phyloP scores from a whole-genome alignment of 1,140 invertebrate genomes.

The Zaprionus nigranus region DNA sequence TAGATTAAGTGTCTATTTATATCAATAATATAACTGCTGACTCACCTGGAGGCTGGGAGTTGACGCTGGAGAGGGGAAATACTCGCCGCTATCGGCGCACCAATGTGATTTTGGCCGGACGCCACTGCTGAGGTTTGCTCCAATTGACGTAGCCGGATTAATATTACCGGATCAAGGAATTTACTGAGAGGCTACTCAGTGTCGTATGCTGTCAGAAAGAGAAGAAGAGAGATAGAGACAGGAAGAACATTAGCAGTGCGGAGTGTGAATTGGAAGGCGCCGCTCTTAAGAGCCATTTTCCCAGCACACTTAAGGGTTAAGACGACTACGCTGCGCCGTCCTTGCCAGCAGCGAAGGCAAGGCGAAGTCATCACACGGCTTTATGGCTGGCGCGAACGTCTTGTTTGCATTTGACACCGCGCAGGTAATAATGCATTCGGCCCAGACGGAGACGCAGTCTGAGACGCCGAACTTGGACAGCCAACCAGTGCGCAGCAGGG shows the following conservation, averaged over 20 bases:
- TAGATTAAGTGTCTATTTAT: not conserved
- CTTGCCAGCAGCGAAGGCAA: constrained; percentile 30
- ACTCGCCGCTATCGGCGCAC: constrained; percentile 84
- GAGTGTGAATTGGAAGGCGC: constrained; percentile 25
- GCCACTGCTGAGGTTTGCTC: constrained; percentile 82
- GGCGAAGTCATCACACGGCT: constrained; percentile 50
- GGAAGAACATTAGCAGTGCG: not conserved
- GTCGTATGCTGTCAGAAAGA: constrained; percentile 17
- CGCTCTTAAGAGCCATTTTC: constrained; percentile 31
- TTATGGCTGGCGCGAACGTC: constrained; percentile 77
- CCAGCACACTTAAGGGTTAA: constrained; percentile 49
- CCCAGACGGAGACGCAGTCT: constrained; percentile 16
- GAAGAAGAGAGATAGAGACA: not conserved
- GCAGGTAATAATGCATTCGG: constrained; percentile 73
- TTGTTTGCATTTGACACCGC: constrained; percentile 79
- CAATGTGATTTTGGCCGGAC: constrained; percentile 83
- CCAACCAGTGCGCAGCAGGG: constrained; percentile 38
- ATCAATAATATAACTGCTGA: not conserved
- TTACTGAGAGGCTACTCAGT: not conserved
- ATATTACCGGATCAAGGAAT: constrained; percentile 15
- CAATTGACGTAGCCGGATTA: constrained; percentile 6
- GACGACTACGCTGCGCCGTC: constrained; percentile 17
- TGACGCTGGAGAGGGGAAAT: constrained; percentile 83
- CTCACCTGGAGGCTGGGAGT: constrained; percentile 83
- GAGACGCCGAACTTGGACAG: constrained; percentile 37